These are phyloP conservation scores for Taeniopygia guttata DNA, from an alignment of 2,797 vertebrate genomes.

Conservation along the genomic window DNA sequence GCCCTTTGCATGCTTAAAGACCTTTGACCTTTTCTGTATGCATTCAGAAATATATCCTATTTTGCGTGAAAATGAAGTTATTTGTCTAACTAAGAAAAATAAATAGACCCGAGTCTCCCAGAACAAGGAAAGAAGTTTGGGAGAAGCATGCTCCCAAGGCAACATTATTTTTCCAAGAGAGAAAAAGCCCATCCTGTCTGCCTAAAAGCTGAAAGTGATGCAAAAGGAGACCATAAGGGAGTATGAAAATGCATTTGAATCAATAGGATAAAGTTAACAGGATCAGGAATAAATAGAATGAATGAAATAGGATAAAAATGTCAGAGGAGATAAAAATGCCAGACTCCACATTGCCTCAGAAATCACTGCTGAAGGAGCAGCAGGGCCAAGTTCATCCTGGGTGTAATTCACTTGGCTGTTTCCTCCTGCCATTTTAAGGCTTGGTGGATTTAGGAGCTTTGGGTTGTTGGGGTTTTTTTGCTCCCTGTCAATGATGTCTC, in stretches of 20 bases:
- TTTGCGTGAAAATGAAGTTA: slow-evolving; percentile 11
- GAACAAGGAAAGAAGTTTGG: background rate
- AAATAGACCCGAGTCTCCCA: background rate
- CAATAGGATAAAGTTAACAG: slow-evolving; percentile 72
- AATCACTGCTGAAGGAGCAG: background rate
- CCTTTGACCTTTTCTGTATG: slow-evolving; percentile 29
- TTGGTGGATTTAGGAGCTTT: slow-evolving; percentile 52
- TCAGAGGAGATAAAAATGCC: slow-evolving; percentile 30
- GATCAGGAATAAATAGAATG: slow-evolving; percentile 70
- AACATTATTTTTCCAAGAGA: background rate
- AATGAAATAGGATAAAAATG: slow-evolving; percentile 71
- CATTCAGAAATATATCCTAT: background rate
- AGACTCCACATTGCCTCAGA: background rate
- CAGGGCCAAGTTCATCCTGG: slow-evolving; percentile 21
- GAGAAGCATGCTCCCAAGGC: background rate
- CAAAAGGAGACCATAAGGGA: slow-evolving; percentile 59
- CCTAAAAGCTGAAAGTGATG: slow-evolving; percentile 39
- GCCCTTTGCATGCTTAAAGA: slow-evolving; percentile 26
- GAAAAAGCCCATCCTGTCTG: background rate
- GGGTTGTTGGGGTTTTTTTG: background rate
- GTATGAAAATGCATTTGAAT: slow-evolving; percentile 67
- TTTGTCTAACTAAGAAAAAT: slow-evolving; percentile 25
- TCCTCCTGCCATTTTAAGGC: slow-evolving; percentile 10
- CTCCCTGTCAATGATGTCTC: slow-evolving; percentile 41
- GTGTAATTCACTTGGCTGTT: background rate